Conservation (phyloP, 2,113 vertebrate genomes). For the Ictalurus furcatus region DNA sequence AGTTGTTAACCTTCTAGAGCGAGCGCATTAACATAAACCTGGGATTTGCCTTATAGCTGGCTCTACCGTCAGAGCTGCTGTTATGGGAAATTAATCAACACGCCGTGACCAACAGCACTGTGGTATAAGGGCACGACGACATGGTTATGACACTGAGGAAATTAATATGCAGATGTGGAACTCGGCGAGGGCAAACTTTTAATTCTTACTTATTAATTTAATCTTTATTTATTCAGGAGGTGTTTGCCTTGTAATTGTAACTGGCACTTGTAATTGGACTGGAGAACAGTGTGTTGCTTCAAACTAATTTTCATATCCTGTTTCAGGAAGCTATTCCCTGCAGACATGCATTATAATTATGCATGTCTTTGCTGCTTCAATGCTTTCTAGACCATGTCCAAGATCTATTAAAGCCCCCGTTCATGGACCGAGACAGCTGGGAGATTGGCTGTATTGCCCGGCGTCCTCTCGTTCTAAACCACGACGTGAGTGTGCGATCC, state of each 20-base stretch:
- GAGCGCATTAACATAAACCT: background rate
- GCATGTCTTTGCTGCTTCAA: slow-evolving; percentile 40
- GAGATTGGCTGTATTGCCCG: slow-evolving; percentile 30
- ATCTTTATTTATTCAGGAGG: slow-evolving; percentile 43
- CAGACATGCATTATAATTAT: slow-evolving; percentile 45
- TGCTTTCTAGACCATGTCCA: slow-evolving; percentile 41
- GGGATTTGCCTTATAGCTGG: background rate
- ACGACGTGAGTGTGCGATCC: background rate
- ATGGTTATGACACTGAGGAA: background rate
- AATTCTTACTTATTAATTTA: slow-evolving; percentile 42
- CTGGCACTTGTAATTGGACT: slow-evolving; percentile 42
- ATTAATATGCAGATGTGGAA: slow-evolving; percentile 28
- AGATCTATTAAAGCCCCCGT: slow-evolving; percentile 20
- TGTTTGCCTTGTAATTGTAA: slow-evolving; percentile 43
- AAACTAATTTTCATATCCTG: slow-evolving; percentile 45
- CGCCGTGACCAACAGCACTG: background rate
- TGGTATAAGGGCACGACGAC: background rate
- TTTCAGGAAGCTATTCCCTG: slow-evolving; percentile 44
- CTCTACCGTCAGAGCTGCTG: background rate
- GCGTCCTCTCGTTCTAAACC: background rate
- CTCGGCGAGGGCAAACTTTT: slow-evolving; percentile 26
- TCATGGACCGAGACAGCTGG: background rate
- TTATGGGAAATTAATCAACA: background rate
- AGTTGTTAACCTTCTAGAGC: background rate
- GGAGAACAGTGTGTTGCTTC: slow-evolving; percentile 46